These are phyloP conservation scores for Tridacna gigas DNA, from an alignment of 2,888 invertebrate species.

Conservation along the genomic window DNA sequence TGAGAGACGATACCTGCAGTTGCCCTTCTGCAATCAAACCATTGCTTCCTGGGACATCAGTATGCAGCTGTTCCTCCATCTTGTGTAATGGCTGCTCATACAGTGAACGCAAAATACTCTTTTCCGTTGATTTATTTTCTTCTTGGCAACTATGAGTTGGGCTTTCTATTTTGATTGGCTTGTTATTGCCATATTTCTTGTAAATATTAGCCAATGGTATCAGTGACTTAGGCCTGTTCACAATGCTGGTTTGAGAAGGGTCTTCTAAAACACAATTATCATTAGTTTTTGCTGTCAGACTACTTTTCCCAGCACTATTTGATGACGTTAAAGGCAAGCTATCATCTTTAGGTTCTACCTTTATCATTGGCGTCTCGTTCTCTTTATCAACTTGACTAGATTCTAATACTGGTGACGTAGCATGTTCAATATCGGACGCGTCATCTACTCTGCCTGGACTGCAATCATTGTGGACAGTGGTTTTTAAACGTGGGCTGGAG, in stretches of 20 bases:
- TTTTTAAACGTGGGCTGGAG: conserved; percentile 22
- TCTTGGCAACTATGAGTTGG: conserved; percentile 6
- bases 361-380: conserved; percentile 35
- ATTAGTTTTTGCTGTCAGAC: background rate
- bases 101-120: conserved; percentile 52
- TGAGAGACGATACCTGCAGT: background rate
- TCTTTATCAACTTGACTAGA: background rate
- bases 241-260: conserved; percentile 40
- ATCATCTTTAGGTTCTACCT: conserved; percentile 56
- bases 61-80: conserved; percentile 21
- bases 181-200: conserved; percentile 44
- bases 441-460: conserved; percentile 13
- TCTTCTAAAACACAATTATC: conserved; percentile 4
- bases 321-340: background rate
- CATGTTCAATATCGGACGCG: background rate
- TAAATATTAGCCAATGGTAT: conserved; percentile 56
- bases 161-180: conserved; percentile 22
- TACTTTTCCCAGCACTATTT: background rate
- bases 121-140: conserved; percentile 35
- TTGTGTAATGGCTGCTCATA: conserved; percentile 53
- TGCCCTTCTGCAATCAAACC: background rate
- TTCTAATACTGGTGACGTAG: background rate
- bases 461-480: conserved; percentile 8
- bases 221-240: conserved; percentile 48
- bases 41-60: background rate